Evolutionary conservation across 2,888 invertebrate species (phyloP), one percentile per base, ranked within the genome.

Genomic region (Epinotia demarniana): DNA sequence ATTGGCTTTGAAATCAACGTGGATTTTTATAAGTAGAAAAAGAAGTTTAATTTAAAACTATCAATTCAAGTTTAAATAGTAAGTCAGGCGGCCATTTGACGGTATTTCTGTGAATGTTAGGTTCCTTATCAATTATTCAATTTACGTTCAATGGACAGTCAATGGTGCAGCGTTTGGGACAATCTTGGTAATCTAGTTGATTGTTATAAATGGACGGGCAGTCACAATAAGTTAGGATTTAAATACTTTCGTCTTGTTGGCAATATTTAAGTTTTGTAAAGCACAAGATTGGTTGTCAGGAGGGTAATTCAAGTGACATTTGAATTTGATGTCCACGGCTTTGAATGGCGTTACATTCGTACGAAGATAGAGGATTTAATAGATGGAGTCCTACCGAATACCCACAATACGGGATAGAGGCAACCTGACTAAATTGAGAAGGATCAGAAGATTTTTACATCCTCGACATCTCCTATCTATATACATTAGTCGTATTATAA

Each of bases 131-230:
- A 77, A 80, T 81, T 79, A 79, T 77, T 78, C 74, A 80, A 79
- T 81, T 77, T 63, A 71, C 75, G 64, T 68, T 60, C 39, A 57
- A 60, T 55, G 18, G 18, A n/a, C 23, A 4, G 72, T 46, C 64
- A 53, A 68, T 77, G 46, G 60, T 23, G 62, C 27, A 33, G 60
- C 55, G 67, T 77, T 79, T 78, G 68, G 49, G 73, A 77, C 79
- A 77, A 78, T 78, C 78, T 71, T 73, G 76, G 75, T 76, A 80
- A 79, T 80, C 76, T 76, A 57, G 23, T 71, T 60, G 63, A 66
- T 60, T 75, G 75, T 33, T 53, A 64, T 18, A 60, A n/a, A 75
- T 75, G 69, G 62, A 19, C 39, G 5, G 39, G 55, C 43, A 57
- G 23, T 23, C 18, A 67, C 33, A 49, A 49, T 33, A 67, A 39